Conservation (phyloP, 2,888 invertebrate genomes). For the Cryptocephalus moraei region DNA sequence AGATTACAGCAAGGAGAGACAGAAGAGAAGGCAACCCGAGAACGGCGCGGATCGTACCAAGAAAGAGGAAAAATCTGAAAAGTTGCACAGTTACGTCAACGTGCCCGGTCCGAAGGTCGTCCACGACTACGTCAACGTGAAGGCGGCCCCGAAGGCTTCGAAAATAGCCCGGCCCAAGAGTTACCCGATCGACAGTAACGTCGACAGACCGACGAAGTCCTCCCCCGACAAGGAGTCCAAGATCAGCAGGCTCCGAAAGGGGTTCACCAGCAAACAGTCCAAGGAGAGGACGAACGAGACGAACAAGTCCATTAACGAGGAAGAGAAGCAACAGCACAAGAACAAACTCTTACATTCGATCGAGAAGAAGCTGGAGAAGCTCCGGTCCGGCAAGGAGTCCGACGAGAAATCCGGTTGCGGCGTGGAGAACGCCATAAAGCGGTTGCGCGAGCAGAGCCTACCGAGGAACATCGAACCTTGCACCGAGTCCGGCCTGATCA, state of each 20-base stretch:
- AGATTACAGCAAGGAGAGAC: not conserved
- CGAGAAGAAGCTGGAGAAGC: conserved; percentile 67
- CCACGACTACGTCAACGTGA: conserved; percentile 28
- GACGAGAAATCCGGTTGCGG: conserved; percentile 37
- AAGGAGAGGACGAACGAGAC: conserved; percentile 25
- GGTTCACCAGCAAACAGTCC: conserved; percentile 19
- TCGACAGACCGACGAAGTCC: not conserved
- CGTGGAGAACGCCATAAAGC: conserved; percentile 46
- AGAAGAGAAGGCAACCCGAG: no score
- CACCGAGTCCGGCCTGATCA: conserved; percentile 58
- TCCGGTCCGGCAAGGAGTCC: conserved; percentile 39
- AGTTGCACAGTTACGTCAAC: conserved; percentile 6
- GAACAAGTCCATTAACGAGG: conserved; percentile 25
- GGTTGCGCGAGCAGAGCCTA: conserved; percentile 56
- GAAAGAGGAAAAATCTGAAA: conserved; percentile 1
- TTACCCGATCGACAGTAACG: conserved; percentile 40
- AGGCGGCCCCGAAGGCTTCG: conserved; percentile 27
- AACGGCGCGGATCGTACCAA: no score
- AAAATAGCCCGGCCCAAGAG: conserved; percentile 47
- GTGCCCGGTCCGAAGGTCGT: conserved; percentile 10
- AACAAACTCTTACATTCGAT: conserved; percentile 60
- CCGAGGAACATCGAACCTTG: conserved; percentile 42
- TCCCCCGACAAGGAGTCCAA: conserved; percentile 51
- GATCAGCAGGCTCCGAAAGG: conserved; percentile 26
- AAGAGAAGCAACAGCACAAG: conserved; percentile 29